A percentile compares a stretch with the other conserved stretches of the same genome.
phyloP scores from a whole-genome alignment of 2,113 vertebrate genomes.

The Pavo muticus region DNA sequence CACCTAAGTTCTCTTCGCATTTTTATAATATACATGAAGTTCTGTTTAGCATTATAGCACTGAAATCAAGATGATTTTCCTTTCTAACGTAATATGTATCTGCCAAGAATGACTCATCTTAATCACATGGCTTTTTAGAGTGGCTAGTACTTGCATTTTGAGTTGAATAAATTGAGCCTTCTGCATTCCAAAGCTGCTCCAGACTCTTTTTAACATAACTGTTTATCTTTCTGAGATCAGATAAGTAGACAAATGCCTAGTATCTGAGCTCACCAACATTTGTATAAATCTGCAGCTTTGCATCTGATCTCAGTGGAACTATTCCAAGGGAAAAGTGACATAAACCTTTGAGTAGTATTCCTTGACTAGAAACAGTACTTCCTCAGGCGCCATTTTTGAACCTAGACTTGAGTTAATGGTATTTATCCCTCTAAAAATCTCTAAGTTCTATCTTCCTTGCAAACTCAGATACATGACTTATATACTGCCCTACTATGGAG shows the following conservation, averaged over 20 bases:
- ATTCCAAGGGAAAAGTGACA: background rate
- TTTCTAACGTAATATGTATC: background rate
- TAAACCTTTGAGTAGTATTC: background rate
- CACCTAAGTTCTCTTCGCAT: background rate
- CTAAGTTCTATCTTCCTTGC: background rate
- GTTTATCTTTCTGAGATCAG: conserved; percentile 6
- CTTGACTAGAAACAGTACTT: background rate
- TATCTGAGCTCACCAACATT: background rate
- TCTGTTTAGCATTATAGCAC: background rate
- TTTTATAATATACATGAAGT: background rate
- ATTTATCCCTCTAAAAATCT: background rate
- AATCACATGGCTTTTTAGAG: conserved; percentile 4
- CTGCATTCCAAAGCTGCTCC: background rate
- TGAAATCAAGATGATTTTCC: background rate
- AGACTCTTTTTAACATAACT: background rate
- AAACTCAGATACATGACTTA: background rate
- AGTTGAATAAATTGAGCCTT: conserved; percentile 6
- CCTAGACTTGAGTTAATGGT: background rate
- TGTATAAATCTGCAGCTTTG: background rate
- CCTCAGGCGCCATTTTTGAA: background rate
- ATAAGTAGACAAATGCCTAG: background rate
- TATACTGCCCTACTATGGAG: background rate
- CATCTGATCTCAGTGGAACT: background rate
- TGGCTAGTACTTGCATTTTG: background rate
- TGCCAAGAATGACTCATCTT: conserved; percentile 29